Base-by-base conservation (phyloP, 1,140 invertebrate species). In the Cotesia glomerata region DNA sequence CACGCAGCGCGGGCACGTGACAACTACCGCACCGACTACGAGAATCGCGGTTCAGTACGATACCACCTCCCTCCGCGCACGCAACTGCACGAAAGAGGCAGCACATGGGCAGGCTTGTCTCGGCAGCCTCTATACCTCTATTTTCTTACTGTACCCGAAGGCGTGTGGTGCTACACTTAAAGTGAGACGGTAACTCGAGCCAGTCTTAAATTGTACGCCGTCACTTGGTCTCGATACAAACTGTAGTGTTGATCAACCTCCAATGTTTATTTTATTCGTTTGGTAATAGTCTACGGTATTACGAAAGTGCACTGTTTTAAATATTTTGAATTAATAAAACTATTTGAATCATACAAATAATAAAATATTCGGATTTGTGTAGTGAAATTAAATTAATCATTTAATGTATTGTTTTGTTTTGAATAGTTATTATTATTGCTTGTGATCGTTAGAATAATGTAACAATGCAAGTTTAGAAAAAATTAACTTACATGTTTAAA, bases 61-160 rank as follows among this genome's bases (percentile, higher is more conserved):
- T 86, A 86, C 81, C 83, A 86, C 85, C 85, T 83, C 83, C 85
- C 84, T 86, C 78, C 85, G 86, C 80, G 86, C 81, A 81, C 81
- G 82, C 85, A 87, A 66, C 73, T 74, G 72, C 66, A 62, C 73
- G 54, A 73, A 49, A 67, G 65, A 67, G 65, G 36, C 64, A 61
- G 39, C 67, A 69, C 52, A 69, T 45, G 58, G 36, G 45, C 62
- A 72, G 36, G 56, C 71, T 67, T 63, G 70, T 59, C 69, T 65
- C 73, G 64, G 52, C 73, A 74, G 63, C 66, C 68, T 66, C 73
- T 71, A 67, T 49, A 63, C 69, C 73, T 69, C 59, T 69, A 67
- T 63, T 74, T 74, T 69, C 62, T 66, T 69, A 74, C 68, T 59
- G 72, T 74, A 69, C 69, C 69, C 73, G 63, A 74, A 63, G 73